A percentile compares a stretch with the other conserved stretches of the same genome.
Evolutionary conservation across 2,888 invertebrate species (phyloP).

Genomic region (Acleris literana): DNA sequence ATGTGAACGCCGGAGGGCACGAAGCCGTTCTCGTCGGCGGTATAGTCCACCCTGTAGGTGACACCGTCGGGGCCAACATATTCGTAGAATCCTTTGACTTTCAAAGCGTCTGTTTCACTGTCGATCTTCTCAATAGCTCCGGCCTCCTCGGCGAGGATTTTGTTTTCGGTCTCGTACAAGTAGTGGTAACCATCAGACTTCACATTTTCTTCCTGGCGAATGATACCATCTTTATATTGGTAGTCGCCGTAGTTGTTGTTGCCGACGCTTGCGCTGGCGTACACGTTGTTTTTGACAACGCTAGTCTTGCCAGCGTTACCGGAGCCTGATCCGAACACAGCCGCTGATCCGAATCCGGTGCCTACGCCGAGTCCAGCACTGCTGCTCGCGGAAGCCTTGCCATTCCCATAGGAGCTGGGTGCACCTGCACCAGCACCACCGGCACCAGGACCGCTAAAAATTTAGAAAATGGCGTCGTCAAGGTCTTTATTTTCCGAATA

Average conservation of each 20-base stretch:
- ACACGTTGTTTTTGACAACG: slow-evolving; percentile 23
- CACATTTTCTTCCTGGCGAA: slow-evolving; percentile 69
- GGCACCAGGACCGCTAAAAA: slow-evolving; percentile 1
- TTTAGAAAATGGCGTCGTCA: not conserved
- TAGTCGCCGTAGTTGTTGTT: slow-evolving; percentile 49
- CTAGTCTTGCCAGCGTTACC: slow-evolving; percentile 17
- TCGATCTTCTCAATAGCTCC: slow-evolving; percentile 68
- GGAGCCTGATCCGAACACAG: slow-evolving; percentile 16
- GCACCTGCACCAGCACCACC: slow-evolving; percentile 35
- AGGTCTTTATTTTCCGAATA: not conserved
- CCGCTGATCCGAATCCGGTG: slow-evolving; percentile 3
- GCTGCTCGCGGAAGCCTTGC: slow-evolving; percentile 32
- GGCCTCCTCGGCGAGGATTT: slow-evolving; percentile 73
- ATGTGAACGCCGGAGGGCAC: slow-evolving; percentile 65
- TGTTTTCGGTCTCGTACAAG: slow-evolving; percentile 78
- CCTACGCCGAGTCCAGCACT: slow-evolving; percentile 14
- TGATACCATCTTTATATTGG: slow-evolving; percentile 72
- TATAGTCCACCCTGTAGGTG: slow-evolving; percentile 77
- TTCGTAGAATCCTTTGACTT: slow-evolving; percentile 73
- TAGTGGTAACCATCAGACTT: slow-evolving; percentile 73
- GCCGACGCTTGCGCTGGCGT: slow-evolving; percentile 25
- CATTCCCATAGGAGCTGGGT: slow-evolving; percentile 36
- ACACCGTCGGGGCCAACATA: slow-evolving; percentile 73
- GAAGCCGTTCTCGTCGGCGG: slow-evolving; percentile 77
- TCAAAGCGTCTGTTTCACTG: slow-evolving; percentile 58